Conservation (phyloP, 2,113 vertebrate genomes). For the Perca fluviatilis region DNA sequence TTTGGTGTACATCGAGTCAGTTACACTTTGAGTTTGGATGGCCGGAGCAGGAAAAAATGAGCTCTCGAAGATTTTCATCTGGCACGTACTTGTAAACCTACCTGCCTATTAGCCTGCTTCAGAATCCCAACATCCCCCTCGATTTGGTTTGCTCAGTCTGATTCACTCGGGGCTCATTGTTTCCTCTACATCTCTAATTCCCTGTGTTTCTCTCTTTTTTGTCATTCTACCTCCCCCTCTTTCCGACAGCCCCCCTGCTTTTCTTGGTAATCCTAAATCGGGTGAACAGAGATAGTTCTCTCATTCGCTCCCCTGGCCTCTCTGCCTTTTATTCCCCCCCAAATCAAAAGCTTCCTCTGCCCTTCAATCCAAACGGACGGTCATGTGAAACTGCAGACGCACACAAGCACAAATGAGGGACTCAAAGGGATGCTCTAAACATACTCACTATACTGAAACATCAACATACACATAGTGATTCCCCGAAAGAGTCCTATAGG, state of each 20-base stretch:
- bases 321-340: slow-evolving; percentile 44
- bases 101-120: slow-evolving; percentile 63
- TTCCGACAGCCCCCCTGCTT: slow-evolving; percentile 57
- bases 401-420: slow-evolving; percentile 22
- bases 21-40: background rate
- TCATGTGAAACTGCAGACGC: slow-evolving; percentile 28
- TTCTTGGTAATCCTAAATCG: slow-evolving; percentile 75
- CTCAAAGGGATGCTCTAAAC: slow-evolving; percentile 38
- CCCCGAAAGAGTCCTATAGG: slow-evolving; percentile 58
- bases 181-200: slow-evolving; percentile 57
- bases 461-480: slow-evolving; percentile 52
- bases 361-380: slow-evolving; percentile 48
- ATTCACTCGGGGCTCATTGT: slow-evolving; percentile 60
- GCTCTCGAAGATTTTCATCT: background rate
- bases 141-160: slow-evolving; percentile 45
- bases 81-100: slow-evolving; percentile 32
- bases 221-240: slow-evolving; percentile 45
- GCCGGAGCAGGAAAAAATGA: slow-evolving; percentile 1
- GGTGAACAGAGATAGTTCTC: slow-evolving; percentile 70
- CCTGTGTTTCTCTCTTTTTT: slow-evolving; percentile 37
- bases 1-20: background rate
- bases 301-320: slow-evolving; percentile 65
- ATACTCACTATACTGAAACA: slow-evolving; percentile 23
- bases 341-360: slow-evolving; percentile 77
- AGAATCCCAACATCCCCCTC: slow-evolving; percentile 31